A percentile compares a stretch with the other conserved stretches of the same genome.
phyloP scores from a whole-genome alignment of 2,113 vertebrate species.

The Athene noctua region DNA sequence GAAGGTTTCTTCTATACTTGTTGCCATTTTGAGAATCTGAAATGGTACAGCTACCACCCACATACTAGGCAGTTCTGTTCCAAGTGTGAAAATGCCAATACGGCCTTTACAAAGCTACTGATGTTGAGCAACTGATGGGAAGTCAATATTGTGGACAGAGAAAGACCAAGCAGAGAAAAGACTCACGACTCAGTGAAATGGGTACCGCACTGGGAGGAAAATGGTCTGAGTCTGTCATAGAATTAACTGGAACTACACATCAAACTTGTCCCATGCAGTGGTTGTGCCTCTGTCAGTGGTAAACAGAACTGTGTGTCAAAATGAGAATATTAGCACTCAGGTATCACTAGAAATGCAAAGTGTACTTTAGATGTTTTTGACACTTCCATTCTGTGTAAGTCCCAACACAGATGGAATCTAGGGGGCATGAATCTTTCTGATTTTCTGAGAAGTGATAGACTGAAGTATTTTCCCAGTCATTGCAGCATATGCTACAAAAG shows the following conservation, averaged over 20 bases:
- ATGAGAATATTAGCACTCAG: background rate
- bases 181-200: background rate
- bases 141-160: background rate
- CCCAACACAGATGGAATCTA: background rate
- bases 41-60: background rate
- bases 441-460: background rate
- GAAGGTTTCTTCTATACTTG: background rate
- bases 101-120: background rate
- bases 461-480: background rate
- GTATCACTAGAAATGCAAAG: background rate
- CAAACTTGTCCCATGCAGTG: background rate
- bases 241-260: background rate
- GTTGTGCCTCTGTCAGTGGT: background rate
- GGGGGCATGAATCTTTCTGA: background rate
- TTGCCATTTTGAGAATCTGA: background rate
- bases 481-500: background rate
- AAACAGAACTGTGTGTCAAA: background rate
- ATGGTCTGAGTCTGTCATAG: background rate
- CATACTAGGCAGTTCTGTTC: background rate
- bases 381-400: background rate
- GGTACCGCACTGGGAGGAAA: fast-evolving
- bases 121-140: background rate
- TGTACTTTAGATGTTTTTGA: background rate
- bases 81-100: background rate
- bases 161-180: background rate